phyloP scores from a whole-genome alignment of 1,140 invertebrate genomes.

The Paracyclopina nana region DNA sequence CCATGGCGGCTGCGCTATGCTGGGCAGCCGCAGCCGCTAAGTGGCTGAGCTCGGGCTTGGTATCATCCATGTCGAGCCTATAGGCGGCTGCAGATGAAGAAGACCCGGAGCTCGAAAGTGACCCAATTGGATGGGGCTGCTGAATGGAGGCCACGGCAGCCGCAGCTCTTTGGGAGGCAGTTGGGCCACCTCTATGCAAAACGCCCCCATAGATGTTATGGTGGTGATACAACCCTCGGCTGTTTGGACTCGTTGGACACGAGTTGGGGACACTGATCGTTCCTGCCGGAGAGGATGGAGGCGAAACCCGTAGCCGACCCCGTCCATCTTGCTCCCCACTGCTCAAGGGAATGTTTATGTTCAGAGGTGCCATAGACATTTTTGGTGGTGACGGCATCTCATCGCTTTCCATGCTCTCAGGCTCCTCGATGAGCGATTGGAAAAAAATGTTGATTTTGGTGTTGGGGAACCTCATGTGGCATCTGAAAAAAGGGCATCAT shows the following conservation, averaged over 20 bases:
- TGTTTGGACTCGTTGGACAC: constrained; percentile 82
- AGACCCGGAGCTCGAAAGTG: too few relatives aligned
- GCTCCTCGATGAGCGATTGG: constrained; percentile 60
- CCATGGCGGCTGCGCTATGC: too few relatives aligned
- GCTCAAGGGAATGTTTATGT: constrained; percentile 81
- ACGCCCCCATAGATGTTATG: constrained; percentile 30
- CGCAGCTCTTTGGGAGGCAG: too few relatives aligned
- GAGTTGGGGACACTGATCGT: constrained; percentile 50
- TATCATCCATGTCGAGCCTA: too few relatives aligned
- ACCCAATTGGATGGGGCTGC: too few relatives aligned
- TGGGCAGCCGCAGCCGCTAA: too few relatives aligned
- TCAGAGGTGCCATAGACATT: constrained; percentile 42
- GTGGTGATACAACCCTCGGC: constrained; percentile 21
- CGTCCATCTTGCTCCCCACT: too few relatives aligned
- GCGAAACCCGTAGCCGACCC: constrained; percentile 43
- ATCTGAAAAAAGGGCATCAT: constrained; percentile 40
- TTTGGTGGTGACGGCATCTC: constrained; percentile 22
- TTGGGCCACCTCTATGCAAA: too few relatives aligned
- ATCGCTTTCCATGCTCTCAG: constrained; percentile 12
- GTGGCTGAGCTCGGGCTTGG: too few relatives aligned
- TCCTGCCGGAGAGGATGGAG: constrained; percentile 76
- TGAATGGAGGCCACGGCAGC: too few relatives aligned
- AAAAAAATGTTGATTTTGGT: constrained; percentile 88
- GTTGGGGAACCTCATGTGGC: constrained; percentile 82
- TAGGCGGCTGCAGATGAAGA: too few relatives aligned